Evolutionary conservation across 1,140 invertebrate species (phyloP).

Genomic region (Lasaia peninsularis): DNA sequence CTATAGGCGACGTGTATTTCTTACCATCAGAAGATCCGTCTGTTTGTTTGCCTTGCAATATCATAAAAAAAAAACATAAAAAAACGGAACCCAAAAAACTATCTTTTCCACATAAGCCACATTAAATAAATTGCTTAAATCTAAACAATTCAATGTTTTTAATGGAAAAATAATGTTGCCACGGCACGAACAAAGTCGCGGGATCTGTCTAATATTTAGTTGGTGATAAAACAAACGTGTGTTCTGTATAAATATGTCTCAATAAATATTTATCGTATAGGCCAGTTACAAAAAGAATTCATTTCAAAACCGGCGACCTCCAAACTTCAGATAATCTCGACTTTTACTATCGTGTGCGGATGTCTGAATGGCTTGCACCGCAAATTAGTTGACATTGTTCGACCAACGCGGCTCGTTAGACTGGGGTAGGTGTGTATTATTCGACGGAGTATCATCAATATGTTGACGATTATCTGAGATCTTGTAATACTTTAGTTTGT

Average conservation of each 20-base stretch:
- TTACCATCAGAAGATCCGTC: no score
- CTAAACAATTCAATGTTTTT: no score
- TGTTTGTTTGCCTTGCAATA: no score
- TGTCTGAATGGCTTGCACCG: conserved; percentile 37
- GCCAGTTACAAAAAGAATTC: conserved; percentile 41
- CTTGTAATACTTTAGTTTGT: conserved; percentile 9
- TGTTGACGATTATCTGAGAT: neutral
- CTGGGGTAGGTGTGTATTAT: conserved; percentile 8
- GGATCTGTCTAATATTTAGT: no score
- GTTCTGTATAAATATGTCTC: neutral
- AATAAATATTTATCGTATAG: conserved; percentile 22
- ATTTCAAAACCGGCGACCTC: conserved; percentile 59
- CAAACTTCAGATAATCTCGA: conserved; percentile 54
- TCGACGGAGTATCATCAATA: neutral
- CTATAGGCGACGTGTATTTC: no score
- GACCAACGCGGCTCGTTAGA: conserved; percentile 19
- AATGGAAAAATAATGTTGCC: no score
- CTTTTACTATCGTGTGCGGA: conserved; percentile 50
- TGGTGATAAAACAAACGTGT: neutral
- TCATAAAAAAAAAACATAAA: no score
- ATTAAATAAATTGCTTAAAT: no score
- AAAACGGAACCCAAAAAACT: no score
- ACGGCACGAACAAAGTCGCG: no score
- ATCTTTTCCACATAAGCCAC: no score
- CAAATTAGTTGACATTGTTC: conserved; percentile 52